Evolutionary conservation across 2,797 vertebrate species (phyloP), one percentile per base, ranked within the genome.

Genomic region (Triplophysa bombifrons): DNA sequence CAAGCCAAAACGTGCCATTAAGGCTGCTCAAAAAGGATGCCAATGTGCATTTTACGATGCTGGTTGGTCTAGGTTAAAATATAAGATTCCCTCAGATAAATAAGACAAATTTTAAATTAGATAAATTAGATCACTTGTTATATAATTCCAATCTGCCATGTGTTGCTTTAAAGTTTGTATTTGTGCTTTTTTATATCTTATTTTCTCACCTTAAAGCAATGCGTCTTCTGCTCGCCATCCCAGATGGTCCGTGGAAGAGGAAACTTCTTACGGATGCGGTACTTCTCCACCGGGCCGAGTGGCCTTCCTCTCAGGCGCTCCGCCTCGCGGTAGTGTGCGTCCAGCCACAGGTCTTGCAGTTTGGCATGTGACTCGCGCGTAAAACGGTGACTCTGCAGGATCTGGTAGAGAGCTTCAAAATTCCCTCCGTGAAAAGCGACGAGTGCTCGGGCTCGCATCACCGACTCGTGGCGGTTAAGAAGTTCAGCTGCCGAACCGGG

Each of bases 231-330:
- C 86, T 94, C 94, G 2, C 94, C 94, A 61, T 95, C 94, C 94
- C 94, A 95, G 87, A 95, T 95, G 22, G 94, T 95, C 48, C 93
- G 88, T 5, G 94, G 94, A 73, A 95, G 90, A 0, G 94, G 94
- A 72, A 94, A 95, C 92, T 95, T 95, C 93, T 95, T 95, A 67
- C 94, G 93, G 80, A 95, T 94, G 16, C 94, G 91, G 86, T 95
- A 95, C 82, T 95, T 95, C 87, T 95, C 94, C 87, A 95, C 94
- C 0, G 94, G 93, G 0, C 94, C 94, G 81, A 95, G 89, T 0
- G 94, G 92, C 27, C 94, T 82, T 0, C 94, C 94, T 0, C 94
- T 88, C 10, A 94, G 91, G 72, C 93, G 86, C 87, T 95, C 94
- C 17, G 94, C 94, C 86, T 95, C 94, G 0, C 93, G 88, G 89